phyloP scores from a whole-genome alignment of 2,888 invertebrate genomes.

The Apamea anceps region DNA sequence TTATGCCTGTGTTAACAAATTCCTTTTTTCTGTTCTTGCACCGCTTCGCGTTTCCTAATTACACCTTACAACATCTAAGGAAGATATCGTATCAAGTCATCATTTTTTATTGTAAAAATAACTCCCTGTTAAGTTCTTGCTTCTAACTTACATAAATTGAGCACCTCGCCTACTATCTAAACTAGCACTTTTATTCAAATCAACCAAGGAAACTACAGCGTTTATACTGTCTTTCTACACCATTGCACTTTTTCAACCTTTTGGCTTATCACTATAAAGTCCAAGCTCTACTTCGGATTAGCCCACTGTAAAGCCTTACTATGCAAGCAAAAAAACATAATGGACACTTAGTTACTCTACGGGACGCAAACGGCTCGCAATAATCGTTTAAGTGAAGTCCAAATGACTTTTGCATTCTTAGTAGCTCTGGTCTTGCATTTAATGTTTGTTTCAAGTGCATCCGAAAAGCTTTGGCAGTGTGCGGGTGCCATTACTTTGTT shows the following conservation, averaged over 20 bases:
- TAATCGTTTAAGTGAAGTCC: conserved; percentile 56
- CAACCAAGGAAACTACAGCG: not conserved
- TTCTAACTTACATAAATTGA: conserved; percentile 5
- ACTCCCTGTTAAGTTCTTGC: not conserved
- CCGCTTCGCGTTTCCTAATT: not conserved
- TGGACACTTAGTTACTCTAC: conserved; percentile 50
- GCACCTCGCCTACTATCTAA: not conserved
- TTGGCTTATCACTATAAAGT: conserved; percentile 42
- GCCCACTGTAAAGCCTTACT: conserved; percentile 4
- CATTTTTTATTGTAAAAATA: not conserved
- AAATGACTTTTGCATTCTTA: conserved; percentile 58
- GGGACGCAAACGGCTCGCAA: conserved; percentile 46
- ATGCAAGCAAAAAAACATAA: conserved; percentile 34
- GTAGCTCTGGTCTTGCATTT: conserved; percentile 57
- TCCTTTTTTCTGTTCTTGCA: conserved; percentile 20
- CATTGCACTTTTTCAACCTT: conserved; percentile 51
- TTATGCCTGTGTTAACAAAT: conserved; percentile 4
- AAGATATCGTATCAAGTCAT: not conserved
- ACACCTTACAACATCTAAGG: not conserved
- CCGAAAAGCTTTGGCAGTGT: conserved; percentile 48
- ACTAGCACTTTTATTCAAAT: conserved; percentile 8
- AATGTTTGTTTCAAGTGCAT: conserved; percentile 58
- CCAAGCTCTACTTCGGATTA: conserved; percentile 34
- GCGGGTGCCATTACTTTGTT: conserved; percentile 49
- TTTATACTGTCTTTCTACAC: conserved; percentile 20